A percentile compares a stretch with the other conserved stretches of the same genome.
These are phyloP conservation scores for Copidosoma floridanum DNA, from an alignment of 1,140 invertebrate genomes.

Conservation along the genomic window DNA sequence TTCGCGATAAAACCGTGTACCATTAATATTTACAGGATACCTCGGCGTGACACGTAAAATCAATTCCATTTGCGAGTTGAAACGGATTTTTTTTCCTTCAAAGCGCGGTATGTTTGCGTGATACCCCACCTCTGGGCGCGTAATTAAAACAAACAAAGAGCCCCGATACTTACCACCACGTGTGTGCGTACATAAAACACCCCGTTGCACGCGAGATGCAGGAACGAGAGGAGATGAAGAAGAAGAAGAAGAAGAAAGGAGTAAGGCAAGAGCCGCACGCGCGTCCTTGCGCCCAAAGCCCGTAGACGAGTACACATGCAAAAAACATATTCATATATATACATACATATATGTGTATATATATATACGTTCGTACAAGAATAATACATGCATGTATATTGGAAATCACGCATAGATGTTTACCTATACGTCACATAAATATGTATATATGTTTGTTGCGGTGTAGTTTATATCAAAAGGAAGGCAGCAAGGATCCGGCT, in stretches of 20 bases:
- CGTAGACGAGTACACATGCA: too few relatives aligned
- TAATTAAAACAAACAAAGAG: conserved; percentile 53
- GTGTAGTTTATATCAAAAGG: conserved; percentile 19
- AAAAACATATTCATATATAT: too few relatives aligned
- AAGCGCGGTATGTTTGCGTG: too few relatives aligned
- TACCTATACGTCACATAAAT: background rate
- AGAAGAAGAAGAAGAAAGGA: too few relatives aligned
- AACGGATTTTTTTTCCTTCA: too few relatives aligned
- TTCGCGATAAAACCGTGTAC: too few relatives aligned
- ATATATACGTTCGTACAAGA: background rate
- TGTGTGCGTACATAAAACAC: too few relatives aligned
- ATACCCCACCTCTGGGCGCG: conserved; percentile 14
- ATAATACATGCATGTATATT: background rate
- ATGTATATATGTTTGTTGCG: background rate
- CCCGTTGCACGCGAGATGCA: too few relatives aligned
- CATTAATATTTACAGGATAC: too few relatives aligned
- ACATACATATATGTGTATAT: too few relatives aligned
- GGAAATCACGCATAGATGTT: background rate
- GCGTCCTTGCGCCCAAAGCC: background rate
- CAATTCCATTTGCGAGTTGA: background rate
- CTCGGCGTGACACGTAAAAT: background rate
- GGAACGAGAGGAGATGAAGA: too few relatives aligned
- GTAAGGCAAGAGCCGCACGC: background rate
- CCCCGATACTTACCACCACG: too few relatives aligned
- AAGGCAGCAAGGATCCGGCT: conserved; percentile 32